Evolutionary conservation across 1,140 invertebrate genomes (phyloP), one percentile per base, ranked within the genome.

Genomic region (Lasaia peninsularis): DNA sequence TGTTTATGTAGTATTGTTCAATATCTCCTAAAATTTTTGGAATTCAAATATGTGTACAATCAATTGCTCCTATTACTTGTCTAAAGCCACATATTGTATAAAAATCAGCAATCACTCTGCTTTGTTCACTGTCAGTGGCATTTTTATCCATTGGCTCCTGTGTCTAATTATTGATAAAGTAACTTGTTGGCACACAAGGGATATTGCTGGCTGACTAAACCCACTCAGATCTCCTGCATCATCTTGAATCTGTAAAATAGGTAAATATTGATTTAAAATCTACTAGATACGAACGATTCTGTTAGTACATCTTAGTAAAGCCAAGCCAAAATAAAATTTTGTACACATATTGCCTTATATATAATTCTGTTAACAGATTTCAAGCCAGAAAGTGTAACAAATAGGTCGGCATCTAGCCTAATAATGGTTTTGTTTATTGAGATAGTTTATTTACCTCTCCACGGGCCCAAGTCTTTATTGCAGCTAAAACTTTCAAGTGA

Each of bases 21-120:
- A n/a, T 54, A 53, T 50, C 55, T 54, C 60, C 55, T 12, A 18
- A 28, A n/a, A 49, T 16, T 54, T 49, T 53, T 35, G 37, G 50
- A 1, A 62, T 62, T 28, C 51, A 32, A 11, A 65, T 55, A 35
- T 65, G 58, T 24, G 63, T 65, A 21, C 63, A 54, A 55, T 60
- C 52, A 12, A 58, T 60, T 31, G 63, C 52, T 14, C 63, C 54
- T 40, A 55, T 60, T 10, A 65, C 55, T 60, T 58, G 55, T 51
- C 54, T 50, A 54, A n/a, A n/a, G n/a, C n/a, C n/a, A n/a, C n/a
- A n/a, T n/a, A n/a, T n/a, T n/a, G n/a, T n/a, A n/a, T n/a, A n/a
- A n/a, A n/a, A n/a, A n/a, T n/a, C n/a, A n/a, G n/a, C n/a, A n/a
- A n/a, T n/a, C 32, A 33, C 32, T 9, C 32, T 33, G 32, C 11